Conservation (phyloP, 2,888 invertebrate genomes). For the Drosophila mimetica region DNA sequence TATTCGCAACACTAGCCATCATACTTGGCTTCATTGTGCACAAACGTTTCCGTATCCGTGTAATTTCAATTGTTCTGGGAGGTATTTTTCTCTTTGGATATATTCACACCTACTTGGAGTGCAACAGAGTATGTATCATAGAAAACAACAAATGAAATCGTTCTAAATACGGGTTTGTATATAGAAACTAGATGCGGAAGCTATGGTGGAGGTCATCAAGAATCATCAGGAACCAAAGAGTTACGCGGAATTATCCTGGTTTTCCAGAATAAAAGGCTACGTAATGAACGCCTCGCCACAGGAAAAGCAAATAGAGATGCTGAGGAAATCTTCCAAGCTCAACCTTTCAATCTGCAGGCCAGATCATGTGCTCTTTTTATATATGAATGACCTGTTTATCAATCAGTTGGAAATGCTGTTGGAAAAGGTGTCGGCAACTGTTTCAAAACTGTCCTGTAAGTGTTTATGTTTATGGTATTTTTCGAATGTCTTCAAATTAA, state of each 20-base stretch:
- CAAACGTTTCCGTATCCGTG: conserved; percentile 57
- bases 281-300: conserved; percentile 31
- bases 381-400: conserved; percentile 78
- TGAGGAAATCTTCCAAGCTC: conserved; percentile 70
- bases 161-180: neutral
- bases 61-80: conserved; percentile 51
- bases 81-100: conserved; percentile 71
- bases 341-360: conserved; percentile 78
- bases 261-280: conserved; percentile 34
- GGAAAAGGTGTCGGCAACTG: conserved; percentile 61
- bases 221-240: conserved; percentile 15
- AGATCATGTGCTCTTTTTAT: conserved; percentile 80
- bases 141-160: neutral
- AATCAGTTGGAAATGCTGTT: conserved; percentile 75
- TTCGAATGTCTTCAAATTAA: neutral
- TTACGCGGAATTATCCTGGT: conserved; percentile 34
- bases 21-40: conserved; percentile 60
- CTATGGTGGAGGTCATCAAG: conserved; percentile 67
- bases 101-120: conserved; percentile 78
- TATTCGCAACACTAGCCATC: conserved; percentile 46
- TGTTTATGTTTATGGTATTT: neutral
- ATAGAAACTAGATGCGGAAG: conserved; percentile 75
- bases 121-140: conserved; percentile 73
- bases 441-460: conserved; percentile 59
- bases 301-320: conserved; percentile 47